phyloP scores from a whole-genome alignment of 2,113 vertebrate species.

The Dendrocopos noguchii region DNA sequence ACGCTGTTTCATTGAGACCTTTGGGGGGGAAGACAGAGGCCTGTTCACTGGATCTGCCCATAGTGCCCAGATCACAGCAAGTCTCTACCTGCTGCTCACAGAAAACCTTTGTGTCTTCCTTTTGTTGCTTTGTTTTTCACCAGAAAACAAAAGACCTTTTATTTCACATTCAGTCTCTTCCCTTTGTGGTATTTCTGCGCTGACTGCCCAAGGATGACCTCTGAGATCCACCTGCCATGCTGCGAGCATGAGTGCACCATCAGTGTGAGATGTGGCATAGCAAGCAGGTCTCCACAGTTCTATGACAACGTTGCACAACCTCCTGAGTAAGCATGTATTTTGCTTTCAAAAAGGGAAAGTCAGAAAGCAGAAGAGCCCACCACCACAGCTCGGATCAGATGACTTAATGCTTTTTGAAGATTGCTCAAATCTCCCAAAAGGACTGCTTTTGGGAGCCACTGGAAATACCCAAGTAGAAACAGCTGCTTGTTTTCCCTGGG shows the following conservation, averaged over 20 bases:
- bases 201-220: background rate
- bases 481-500: background rate
- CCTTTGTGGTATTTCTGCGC: rapidly evolving
- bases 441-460: background rate
- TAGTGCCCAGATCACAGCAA: background rate
- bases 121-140: background rate
- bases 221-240: rapidly evolving
- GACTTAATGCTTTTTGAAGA: background rate
- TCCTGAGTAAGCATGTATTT: background rate
- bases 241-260: rapidly evolving
- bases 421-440: conserved; percentile 3
- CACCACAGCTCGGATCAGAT: background rate
- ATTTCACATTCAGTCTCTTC: background rate
- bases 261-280: rapidly evolving
- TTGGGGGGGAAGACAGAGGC: background rate
- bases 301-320: background rate
- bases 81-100: background rate
- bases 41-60: background rate
- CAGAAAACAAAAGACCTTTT: background rate
- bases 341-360: background rate
- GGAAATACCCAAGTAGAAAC: background rate
- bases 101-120: background rate
- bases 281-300: rapidly evolving
- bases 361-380: conserved; percentile 55
- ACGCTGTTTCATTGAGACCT: conserved; percentile 82